Base-by-base conservation (phyloP, 1,140 invertebrate genomes). In the Drosophila lini region DNA sequence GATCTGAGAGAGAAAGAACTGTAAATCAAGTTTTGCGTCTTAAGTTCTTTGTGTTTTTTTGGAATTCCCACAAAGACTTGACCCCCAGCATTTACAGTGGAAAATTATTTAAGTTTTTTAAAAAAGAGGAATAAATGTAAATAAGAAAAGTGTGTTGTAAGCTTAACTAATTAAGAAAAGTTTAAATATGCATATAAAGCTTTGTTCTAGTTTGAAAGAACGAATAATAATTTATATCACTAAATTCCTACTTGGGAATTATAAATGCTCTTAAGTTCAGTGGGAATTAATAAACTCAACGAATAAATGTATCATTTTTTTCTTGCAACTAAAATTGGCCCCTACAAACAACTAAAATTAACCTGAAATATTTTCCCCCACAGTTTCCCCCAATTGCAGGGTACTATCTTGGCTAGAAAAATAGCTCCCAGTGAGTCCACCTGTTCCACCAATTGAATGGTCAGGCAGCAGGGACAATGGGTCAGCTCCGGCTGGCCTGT, bases 381-480 rank as follows among this genome's bases (percentile, higher is more conserved):
- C 19, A 53, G 11, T 13, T 34, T 13, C 7, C 5, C 11, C 32
- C 32, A 34, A 36, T 19, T 53, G 16, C 16, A 9, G 16, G 32
- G 32, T 19, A 32, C 2, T 13, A 19, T 52, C 16, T 16, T 15
- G 5, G 3, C 31, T 11, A 3, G 9, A 5, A 15, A 19, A 22
- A 42, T 67, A 65, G 60, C 45, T 52, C 1, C n/a, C 62, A 76
- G 62, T 59, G 48, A 1, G 34, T 50, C 40, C 38, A 57, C 62
- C 47, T 77, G 57, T 34, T 56, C 16, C 44, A 32, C 31, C 38
- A 74, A 80, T 80, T 75, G 70, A 80, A 80, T 69, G 71, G 40
- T 75, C 58, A 75, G 50, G 32, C 42, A 44, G 38, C 42, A 50
- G 62, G 55, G 57, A 67, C 77, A 73, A 63, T 57, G 55, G 74